These are phyloP conservation scores for Monochamus saltuarius DNA, from an alignment of 1,140 invertebrate species.

Conservation along the genomic window DNA sequence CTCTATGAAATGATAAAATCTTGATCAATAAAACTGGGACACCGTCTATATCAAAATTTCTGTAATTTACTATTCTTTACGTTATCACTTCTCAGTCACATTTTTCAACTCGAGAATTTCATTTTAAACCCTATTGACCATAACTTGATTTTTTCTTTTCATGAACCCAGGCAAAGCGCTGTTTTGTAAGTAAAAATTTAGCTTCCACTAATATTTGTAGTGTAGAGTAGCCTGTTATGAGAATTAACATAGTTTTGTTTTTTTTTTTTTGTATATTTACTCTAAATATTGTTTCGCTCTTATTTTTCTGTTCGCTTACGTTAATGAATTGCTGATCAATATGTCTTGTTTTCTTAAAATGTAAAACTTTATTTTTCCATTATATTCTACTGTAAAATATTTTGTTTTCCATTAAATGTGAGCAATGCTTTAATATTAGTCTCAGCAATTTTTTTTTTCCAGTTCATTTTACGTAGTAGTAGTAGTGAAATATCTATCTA, in stretches of 20 bases:
- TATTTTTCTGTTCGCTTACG: not conserved
- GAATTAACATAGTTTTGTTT: not conserved
- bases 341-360: conserved; percentile 17
- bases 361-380: not conserved
- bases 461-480: too few relatives aligned
- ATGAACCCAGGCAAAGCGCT: conserved; percentile 68
- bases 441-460: too few relatives aligned
- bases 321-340: not conserved
- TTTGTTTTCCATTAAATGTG: too few relatives aligned
- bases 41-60: too few relatives aligned
- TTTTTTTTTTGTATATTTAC: conserved; percentile 3
- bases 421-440: too few relatives aligned
- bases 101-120: too few relatives aligned
- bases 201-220: conserved; percentile 1
- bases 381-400: not conserved
- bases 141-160: conserved; percentile 48
- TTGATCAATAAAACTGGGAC: too few relatives aligned
- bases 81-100: too few relatives aligned
- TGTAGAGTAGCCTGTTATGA: not conserved
- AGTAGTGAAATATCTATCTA: too few relatives aligned
- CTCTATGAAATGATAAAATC: too few relatives aligned
- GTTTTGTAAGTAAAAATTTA: conserved; percentile 67
- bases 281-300: not conserved
- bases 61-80: too few relatives aligned
- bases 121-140: not conserved